A percentile compares a stretch with the other conserved stretches of the same genome.
Conservation (phyloP, 2,113 vertebrate species). For the Centropristis striata region DNA sequence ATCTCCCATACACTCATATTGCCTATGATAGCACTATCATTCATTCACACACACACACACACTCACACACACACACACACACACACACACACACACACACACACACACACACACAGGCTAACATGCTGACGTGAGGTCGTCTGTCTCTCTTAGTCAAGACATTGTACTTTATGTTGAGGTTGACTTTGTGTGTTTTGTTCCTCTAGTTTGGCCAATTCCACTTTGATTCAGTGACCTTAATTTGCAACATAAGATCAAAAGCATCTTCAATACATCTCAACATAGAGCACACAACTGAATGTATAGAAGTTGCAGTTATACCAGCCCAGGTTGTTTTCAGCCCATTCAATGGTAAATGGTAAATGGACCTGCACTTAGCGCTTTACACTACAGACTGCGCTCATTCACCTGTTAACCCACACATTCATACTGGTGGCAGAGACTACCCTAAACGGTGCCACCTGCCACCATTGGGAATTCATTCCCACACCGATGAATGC, state of each 20-base stretch:
- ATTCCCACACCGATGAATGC: too few species aligned
- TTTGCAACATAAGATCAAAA: background rate
- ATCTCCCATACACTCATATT: constrained; percentile 66
- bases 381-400: too few species aligned
- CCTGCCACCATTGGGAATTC: too few species aligned
- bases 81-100: constrained; percentile 27
- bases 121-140: constrained; percentile 33
- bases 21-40: constrained; percentile 64
- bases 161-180: constrained; percentile 1
- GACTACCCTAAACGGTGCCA: too few species aligned
- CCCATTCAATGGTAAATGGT: too few species aligned
- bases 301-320: background rate
- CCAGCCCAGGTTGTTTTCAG: too few species aligned
- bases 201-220: background rate
- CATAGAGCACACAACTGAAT: background rate
- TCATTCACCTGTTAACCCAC: too few species aligned
- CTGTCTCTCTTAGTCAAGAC: constrained; percentile 27
- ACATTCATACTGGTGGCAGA: too few species aligned
- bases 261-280: background rate
- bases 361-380: too few species aligned
- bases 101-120: background rate
- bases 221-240: background rate
- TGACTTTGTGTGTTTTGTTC: constrained; percentile 4
- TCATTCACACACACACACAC: constrained; percentile 31
- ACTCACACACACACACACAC: background rate